A percentile compares a stretch with the other conserved stretches of the same genome.
These are phyloP conservation scores for Sipunculus nudus DNA, from an alignment of 2,888 invertebrate genomes.

Conservation along the genomic window DNA sequence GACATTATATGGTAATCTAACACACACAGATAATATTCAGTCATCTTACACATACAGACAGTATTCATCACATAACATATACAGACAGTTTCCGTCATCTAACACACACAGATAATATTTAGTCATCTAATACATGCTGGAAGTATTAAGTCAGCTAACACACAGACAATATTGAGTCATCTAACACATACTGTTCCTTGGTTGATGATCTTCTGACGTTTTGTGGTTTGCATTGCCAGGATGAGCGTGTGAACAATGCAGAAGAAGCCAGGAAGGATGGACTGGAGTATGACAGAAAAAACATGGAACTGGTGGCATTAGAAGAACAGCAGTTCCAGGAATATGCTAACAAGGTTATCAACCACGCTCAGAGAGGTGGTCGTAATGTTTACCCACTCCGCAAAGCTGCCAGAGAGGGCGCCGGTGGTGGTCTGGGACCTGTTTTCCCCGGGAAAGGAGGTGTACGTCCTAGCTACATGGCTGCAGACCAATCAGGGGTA, in stretches of 20 bases:
- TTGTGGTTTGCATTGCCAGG: too few relatives aligned
- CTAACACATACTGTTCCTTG: too few relatives aligned
- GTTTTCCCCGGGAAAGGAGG: conserved; percentile 61
- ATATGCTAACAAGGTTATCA: conserved; percentile 52
- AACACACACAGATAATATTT: too few relatives aligned
- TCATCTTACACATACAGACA: too few relatives aligned
- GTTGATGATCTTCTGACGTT: too few relatives aligned
- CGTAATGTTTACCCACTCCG: conserved; percentile 63
- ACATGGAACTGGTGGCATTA: conserved; percentile 54
- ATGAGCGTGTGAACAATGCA: conserved; percentile 36
- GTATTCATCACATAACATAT: too few relatives aligned
- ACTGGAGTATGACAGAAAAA: conserved; percentile 54
- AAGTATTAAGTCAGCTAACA: too few relatives aligned
- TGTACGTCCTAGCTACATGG: conserved; percentile 64
- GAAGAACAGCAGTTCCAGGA: conserved; percentile 67
- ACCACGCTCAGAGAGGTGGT: conserved; percentile 63
- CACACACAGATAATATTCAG: too few relatives aligned
- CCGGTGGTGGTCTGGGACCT: conserved; percentile 62
- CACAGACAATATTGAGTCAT: too few relatives aligned
- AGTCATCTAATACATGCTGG: too few relatives aligned
- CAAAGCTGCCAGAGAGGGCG: conserved; percentile 58
- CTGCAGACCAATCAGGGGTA: conserved; percentile 55
- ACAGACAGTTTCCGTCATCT: too few relatives aligned
- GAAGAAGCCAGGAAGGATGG: conserved; percentile 40
- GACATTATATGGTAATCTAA: too few relatives aligned